Evolutionary conservation across 1,140 invertebrate species (phyloP).

Genomic region (Scaptodrosophila lebanonensis): DNA sequence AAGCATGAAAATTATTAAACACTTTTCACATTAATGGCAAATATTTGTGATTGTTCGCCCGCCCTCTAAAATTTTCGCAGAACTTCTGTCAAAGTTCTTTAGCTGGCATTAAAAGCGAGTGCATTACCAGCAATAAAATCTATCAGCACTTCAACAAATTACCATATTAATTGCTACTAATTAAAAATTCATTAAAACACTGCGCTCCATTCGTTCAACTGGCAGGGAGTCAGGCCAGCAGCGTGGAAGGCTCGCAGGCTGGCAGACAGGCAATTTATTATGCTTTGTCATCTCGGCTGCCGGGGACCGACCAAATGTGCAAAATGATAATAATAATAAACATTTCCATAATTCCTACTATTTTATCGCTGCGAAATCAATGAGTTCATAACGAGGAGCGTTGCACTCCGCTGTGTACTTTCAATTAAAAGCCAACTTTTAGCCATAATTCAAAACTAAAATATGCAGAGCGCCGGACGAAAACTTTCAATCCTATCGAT

Average conservation of each 20-base stretch:
- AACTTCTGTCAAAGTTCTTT: background rate
- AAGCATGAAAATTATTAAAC: too few relatives aligned
- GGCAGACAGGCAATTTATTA: constrained; percentile 51
- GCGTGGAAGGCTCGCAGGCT: constrained; percentile 15
- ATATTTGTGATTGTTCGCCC: too few relatives aligned
- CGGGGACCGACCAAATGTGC: constrained; percentile 45
- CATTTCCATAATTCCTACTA: constrained; percentile 55
- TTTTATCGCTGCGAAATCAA: constrained; percentile 57
- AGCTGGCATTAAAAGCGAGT: constrained; percentile 4
- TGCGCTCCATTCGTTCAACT: constrained; percentile 22
- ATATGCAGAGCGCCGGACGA: constrained; percentile 52
- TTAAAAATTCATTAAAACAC: constrained; percentile 72
- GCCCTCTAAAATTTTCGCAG: too few relatives aligned
- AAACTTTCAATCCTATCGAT: constrained; percentile 61
- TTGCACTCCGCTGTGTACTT: constrained; percentile 52
- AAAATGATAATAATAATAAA: constrained; percentile 69
- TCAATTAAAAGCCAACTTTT: constrained; percentile 70
- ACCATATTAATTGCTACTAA: constrained; percentile 74
- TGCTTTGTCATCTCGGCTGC: constrained; percentile 66
- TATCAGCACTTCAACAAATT: constrained; percentile 67
- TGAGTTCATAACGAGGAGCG: constrained; percentile 56
- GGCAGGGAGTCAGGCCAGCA: constrained; percentile 22
- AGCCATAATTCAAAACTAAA: constrained; percentile 68
- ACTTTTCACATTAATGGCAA: too few relatives aligned
- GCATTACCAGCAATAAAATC: constrained; percentile 18